phyloP scores from a whole-genome alignment of 2,113 vertebrate genomes.

The Ictidomys tridecemlineatus region DNA sequence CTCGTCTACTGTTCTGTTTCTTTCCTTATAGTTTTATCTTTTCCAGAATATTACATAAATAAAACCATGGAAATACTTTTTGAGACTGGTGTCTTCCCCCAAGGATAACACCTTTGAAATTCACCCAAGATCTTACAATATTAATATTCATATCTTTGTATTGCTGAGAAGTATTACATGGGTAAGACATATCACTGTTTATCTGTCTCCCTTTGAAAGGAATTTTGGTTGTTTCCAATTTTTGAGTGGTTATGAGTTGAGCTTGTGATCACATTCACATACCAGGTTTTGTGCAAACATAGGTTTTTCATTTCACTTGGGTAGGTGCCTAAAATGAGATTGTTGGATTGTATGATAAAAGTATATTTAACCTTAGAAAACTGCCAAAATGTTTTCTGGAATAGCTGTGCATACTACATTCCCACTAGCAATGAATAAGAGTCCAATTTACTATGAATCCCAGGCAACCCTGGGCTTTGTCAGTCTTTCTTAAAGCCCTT shows the following conservation, averaged over 20 bases:
- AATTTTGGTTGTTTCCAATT: neutral
- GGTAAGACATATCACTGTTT: neutral
- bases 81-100: neutral
- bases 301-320: neutral
- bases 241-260: neutral
- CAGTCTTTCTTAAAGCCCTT: neutral
- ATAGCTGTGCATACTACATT: neutral
- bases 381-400: neutral
- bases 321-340: neutral
- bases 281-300: neutral
- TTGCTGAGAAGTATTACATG: neutral
- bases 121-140: neutral
- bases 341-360: neutral
- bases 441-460: neutral
- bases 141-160: neutral
- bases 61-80: neutral
- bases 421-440: neutral
- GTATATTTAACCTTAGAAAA: neutral
- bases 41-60: neutral
- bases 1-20: too few relatives aligned
- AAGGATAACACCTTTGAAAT: constrained; percentile 12
- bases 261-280: neutral
- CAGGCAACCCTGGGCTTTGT: neutral
- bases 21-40: too few relatives aligned
- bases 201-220: neutral